Conservation (phyloP, 1,140 invertebrate species). For the Pseudomyrmex dendroicus region DNA sequence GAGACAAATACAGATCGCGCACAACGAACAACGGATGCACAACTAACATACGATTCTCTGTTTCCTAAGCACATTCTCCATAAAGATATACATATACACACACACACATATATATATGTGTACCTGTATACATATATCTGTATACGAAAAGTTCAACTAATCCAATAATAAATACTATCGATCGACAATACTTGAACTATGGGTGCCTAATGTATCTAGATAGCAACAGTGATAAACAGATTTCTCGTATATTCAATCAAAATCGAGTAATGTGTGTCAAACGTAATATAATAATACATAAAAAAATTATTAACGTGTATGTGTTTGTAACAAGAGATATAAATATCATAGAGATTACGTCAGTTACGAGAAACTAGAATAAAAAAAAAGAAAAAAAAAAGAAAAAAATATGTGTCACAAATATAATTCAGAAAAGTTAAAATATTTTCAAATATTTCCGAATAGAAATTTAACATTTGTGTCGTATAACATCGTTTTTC, state of each 20-base stretch:
- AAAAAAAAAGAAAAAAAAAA: too few relatives aligned
- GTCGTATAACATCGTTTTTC: not conserved
- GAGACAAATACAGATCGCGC: conserved; percentile 65
- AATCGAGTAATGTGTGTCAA: conserved; percentile 59
- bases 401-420: too few relatives aligned
- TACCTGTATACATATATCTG: conserved; percentile 50
- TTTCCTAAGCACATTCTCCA: conserved; percentile 81
- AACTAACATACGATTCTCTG: conserved; percentile 78
- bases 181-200: conserved; percentile 78
- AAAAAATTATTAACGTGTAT: too few relatives aligned
- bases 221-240: conserved; percentile 71
- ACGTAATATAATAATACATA: conserved; percentile 17
- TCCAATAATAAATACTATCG: conserved; percentile 73
- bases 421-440: too few relatives aligned
- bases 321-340: too few relatives aligned
- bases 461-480: too few relatives aligned
- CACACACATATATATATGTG: conserved; percentile 49
- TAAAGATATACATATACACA: conserved; percentile 63
- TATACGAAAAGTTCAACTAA: conserved; percentile 74
- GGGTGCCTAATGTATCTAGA: conserved; percentile 77
- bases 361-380: too few relatives aligned
- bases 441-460: too few relatives aligned
- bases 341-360: too few relatives aligned
- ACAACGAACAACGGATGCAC: conserved; percentile 80
- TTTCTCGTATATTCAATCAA: conserved; percentile 76